phyloP scores from a whole-genome alignment of 2,888 invertebrate genomes.

The Volucella inflata region DNA sequence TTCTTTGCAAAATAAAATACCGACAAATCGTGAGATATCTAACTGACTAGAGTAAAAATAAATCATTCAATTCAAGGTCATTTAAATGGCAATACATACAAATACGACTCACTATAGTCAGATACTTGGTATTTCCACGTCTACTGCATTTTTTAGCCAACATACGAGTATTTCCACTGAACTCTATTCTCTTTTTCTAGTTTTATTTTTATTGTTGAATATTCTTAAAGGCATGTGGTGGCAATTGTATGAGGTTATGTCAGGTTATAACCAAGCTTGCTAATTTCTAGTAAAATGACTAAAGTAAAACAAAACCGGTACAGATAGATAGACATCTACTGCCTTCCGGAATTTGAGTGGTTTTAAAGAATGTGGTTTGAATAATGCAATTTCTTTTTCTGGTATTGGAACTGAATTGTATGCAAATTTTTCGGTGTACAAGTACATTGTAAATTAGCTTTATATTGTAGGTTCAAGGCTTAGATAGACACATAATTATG shows the following conservation, averaged over 20 bases:
- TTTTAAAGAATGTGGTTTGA: constrained; percentile 20
- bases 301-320: constrained; percentile 28
- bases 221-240: background rate
- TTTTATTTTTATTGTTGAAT: no score
- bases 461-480: no score
- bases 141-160: no score
- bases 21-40: background rate
- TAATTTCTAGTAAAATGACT: background rate
- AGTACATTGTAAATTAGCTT: no score
- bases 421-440: no score
- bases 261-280: background rate
- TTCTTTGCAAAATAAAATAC: background rate
- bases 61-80: background rate
- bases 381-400: constrained; percentile 31
- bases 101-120: no score
- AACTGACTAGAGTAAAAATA: constrained; percentile 21
- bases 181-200: no score
- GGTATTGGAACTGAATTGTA: background rate
- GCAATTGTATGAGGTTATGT: background rate
- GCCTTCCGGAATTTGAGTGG: constrained; percentile 46
- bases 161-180: no score
- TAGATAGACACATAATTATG: no score
- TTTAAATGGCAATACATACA: background rate
- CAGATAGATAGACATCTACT: constrained; percentile 4
- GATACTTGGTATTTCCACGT: no score